Base-by-base conservation (phyloP, 92 coral and sea anemone genomes). In the Siderastrea siderea region DNA sequence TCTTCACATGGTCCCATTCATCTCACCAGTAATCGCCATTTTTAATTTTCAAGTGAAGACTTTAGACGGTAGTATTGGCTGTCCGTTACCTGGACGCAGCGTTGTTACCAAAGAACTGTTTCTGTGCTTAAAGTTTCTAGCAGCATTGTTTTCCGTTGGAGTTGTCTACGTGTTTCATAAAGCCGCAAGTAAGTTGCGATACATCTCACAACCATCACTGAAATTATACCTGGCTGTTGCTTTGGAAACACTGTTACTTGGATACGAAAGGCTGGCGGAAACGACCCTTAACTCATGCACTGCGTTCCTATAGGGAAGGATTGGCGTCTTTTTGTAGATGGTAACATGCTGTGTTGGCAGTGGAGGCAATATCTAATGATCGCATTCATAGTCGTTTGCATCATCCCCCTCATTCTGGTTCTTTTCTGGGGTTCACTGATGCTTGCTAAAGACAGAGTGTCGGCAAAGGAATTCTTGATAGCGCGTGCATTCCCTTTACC, bases 51-150 rank as follows among this genome's bases (percentile, higher is more conserved):
- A 90, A 47, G 78, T 90, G 2, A 60, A 53, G 64, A 80, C 80
- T 13, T 3, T 81, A 2, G 3, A 76, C 8, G 79, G 68, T n/a
- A 77, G 70, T 50, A 63, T 90, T 52, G 87, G 79, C 5, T 90
- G 93, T 17, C 93, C 93, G 16, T 90, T 90, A 57, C 91, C 93
- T 15, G 93, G 93, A 26, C 79, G 86, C n/a, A 92, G 60, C 12
- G 90, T 71, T 7, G 84, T 89, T 57, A 92, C 95, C 4, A 92
- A 89, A 57, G 87, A 79, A 50, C 48, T 92, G 63, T 92, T 92
- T 19, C 26, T 79, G 26, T 75, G 83, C 19, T 58, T 70, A 44
- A 77, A 82, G n/a, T 79, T 92, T 1, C 19, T 89, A 8, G 95
- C 63, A 53, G 85, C 87, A 16, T 73, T 89, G 51, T 43, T 65